Evolutionary conservation across 2,797 vertebrate genomes (phyloP).

Genomic region (Gorsachius magnificus): DNA sequence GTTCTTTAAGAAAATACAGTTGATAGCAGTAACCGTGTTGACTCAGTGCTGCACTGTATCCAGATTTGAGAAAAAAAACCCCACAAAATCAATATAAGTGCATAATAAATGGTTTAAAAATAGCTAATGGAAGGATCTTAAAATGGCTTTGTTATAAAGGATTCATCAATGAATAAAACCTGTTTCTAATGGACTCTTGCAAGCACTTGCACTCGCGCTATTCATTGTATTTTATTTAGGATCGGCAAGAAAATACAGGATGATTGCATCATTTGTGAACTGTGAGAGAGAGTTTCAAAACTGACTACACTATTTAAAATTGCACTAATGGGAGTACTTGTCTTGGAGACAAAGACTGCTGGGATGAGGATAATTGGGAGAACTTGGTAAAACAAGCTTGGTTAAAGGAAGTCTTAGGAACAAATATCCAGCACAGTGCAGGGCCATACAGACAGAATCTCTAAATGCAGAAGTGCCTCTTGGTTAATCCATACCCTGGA

Average conservation of each 20-base stretch:
- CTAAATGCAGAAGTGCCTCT: not conserved
- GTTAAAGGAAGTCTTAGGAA: not conserved
- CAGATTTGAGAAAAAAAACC: not conserved
- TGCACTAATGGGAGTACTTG: not conserved
- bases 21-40: not conserved
- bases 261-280: not conserved
- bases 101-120: conserved; percentile 21
- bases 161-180: conserved; percentile 26
- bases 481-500: not conserved
- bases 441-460: not conserved
- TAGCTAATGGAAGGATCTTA: not conserved
- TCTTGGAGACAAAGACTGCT: not conserved
- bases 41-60: not conserved
- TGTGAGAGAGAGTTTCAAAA: not conserved
- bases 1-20: not conserved
- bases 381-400: not conserved
- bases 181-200: not conserved
- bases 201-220: not conserved
- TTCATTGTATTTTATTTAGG: not conserved
- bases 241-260: not conserved
- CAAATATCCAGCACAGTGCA: not conserved
- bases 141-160: not conserved
- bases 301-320: not conserved
- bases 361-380: not conserved
- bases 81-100: not conserved